These are phyloP conservation scores for Hystrix cristata DNA, from an alignment of 2,113 vertebrate species.

Conservation along the genomic window DNA sequence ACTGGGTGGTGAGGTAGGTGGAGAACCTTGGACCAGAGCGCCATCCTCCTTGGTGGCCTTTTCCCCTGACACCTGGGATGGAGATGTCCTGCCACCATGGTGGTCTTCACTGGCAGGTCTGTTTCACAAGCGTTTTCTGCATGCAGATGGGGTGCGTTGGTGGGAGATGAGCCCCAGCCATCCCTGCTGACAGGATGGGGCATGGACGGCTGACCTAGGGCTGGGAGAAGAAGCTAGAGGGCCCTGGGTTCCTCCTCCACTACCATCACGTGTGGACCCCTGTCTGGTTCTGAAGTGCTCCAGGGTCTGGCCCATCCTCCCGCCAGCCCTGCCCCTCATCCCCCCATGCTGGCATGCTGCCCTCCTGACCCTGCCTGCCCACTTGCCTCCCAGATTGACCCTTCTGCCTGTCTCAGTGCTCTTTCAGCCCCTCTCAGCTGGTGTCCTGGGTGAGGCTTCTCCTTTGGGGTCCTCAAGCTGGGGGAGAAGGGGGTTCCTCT, in stretches of 20 bases:
- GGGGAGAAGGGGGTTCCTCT: neutral
- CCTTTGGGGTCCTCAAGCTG: too few species aligned
- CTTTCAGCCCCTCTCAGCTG: neutral
- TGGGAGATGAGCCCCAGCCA: too few species aligned
- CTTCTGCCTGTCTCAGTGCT: neutral
- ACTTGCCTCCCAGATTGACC: fast-evolving
- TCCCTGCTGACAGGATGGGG: neutral
- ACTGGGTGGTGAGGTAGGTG: neutral
- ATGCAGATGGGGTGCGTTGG: neutral
- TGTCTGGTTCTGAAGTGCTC: neutral
- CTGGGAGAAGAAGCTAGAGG: neutral
- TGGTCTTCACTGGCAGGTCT: neutral
- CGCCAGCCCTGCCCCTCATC: fast-evolving
- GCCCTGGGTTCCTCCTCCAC: neutral
- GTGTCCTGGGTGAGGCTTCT: neutral
- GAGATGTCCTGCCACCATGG: fast-evolving
- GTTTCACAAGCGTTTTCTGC: neutral
- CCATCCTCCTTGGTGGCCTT: neutral
- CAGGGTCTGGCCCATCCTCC: fast-evolving
- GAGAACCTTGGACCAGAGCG: neutral
- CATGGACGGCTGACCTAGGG: neutral
- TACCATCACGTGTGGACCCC: fast-evolving
- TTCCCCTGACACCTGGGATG: neutral
- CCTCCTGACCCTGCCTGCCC: neutral
- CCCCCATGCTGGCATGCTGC: too few species aligned